Percentiles rank a stretch among this genome's conserved stretches.
Conservation (phyloP, 2,113 vertebrate species). For the Pelecanoides urinatrix region DNA sequence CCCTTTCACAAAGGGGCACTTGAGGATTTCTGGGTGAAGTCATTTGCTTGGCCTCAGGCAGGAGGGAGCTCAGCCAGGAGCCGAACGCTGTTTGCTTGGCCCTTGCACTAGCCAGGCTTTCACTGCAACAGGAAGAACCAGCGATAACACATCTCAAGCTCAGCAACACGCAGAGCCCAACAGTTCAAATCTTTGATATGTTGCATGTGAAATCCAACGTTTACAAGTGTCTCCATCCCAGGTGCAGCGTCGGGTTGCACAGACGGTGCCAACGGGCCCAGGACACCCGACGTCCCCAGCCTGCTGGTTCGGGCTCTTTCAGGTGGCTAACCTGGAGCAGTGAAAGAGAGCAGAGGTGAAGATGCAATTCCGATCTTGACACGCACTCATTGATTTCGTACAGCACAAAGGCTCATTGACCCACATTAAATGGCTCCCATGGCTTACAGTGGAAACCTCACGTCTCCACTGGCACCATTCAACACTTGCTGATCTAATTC, state of each 20-base stretch:
- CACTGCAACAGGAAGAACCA: background rate
- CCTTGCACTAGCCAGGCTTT: background rate
- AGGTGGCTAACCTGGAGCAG: background rate
- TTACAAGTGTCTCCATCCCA: background rate
- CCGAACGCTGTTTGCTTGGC: background rate
- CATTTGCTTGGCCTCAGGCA: background rate
- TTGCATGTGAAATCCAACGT: background rate
- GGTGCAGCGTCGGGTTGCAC: accelerated
- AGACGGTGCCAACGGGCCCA: background rate
- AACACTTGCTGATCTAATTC: background rate
- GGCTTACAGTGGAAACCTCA: background rate
- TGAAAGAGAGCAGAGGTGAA: background rate
- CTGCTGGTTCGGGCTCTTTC: background rate
- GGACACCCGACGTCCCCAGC: background rate
- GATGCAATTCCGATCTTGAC: background rate
- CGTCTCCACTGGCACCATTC: accelerated
- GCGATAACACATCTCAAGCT: background rate
- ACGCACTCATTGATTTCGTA: background rate
- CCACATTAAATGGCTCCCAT: background rate
- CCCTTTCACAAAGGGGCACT: background rate
- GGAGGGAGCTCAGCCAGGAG: background rate
- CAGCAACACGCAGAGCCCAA: background rate
- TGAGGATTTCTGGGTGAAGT: background rate
- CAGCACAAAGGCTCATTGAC: background rate
- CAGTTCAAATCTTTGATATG: background rate